Percentiles rank a stretch among this genome's conserved stretches.
Evolutionary conservation across 2,888 invertebrate species (phyloP).

Genomic region (Cyclophora punctaria): DNA sequence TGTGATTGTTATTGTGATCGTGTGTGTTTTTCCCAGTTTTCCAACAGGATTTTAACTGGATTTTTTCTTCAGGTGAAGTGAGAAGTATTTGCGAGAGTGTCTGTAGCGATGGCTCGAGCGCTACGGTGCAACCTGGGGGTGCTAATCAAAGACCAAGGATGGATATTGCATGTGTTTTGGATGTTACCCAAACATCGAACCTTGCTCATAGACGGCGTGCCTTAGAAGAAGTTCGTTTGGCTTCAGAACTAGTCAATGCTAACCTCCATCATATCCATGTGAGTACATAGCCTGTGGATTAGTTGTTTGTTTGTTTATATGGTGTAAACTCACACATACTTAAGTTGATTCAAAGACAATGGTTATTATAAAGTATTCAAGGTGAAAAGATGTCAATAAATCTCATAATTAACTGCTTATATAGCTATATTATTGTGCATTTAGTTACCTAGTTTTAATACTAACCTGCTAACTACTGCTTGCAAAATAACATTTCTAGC

Average conservation of each 20-base stretch:
- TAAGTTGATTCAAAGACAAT: too few relatives aligned
- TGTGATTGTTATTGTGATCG: constrained; percentile 30
- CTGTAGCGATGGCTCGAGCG: constrained; percentile 71
- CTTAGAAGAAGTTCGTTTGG: constrained; percentile 87
- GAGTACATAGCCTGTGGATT: constrained; percentile 23
- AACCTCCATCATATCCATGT: constrained; percentile 90
- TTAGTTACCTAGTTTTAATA: too few relatives aligned
- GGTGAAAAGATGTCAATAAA: too few relatives aligned
- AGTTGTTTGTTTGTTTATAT: too few relatives aligned
- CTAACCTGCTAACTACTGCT: too few relatives aligned
- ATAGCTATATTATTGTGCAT: too few relatives aligned
- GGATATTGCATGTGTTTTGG: constrained; percentile 93
- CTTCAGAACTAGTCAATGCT: constrained; percentile 85
- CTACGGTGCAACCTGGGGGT: constrained; percentile 60
- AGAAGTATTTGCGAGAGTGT: constrained; percentile 71
- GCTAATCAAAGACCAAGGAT: constrained; percentile 78
- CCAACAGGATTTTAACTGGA: constrained; percentile 11
- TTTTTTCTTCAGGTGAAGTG: constrained; percentile 54
- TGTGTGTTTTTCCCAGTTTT: constrained; percentile 17
- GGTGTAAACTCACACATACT: too few relatives aligned
- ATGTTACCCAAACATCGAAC: constrained; percentile 83
- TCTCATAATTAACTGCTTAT: too few relatives aligned
- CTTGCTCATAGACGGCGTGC: constrained; percentile 85
- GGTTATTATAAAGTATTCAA: too few relatives aligned
- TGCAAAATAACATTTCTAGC: too few relatives aligned